Evolutionary conservation across 2,797 vertebrate genomes (phyloP), one percentile per base, ranked within the genome.

Genomic region (Hippoglossus hippoglossus): DNA sequence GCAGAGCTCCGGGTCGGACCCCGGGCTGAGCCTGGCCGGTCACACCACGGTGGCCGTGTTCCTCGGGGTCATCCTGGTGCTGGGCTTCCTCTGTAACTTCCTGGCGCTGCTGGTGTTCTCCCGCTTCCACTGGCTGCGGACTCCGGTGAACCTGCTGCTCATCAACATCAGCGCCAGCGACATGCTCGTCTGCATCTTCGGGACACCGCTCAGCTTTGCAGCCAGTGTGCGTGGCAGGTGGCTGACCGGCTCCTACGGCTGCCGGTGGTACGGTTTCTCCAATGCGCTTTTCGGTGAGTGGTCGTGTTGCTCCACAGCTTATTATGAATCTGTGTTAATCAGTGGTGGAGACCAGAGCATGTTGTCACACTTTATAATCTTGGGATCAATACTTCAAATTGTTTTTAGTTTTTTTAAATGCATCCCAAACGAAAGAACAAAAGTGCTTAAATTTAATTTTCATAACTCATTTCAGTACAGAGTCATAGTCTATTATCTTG

Each of bases 121-220:
- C 1, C 85, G 89, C 7, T 93, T 92, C 76, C 87, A 86, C 10
- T 77, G 63, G 2, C 87, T 94, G 68, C 76, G 90, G 69, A 94
- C 93, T 8, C 95, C 93, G 0, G 88, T 89, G 39, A 93, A 92
- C 84, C 81, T 94, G 64, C 79, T 95, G 21, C 82, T 95, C 36
- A 66, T 94, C 80, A 94, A 94, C 82, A 94, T 95, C 71, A 90
- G 92, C 39, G 52, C 83, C 63, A 95, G 94, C 63, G 93, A 94
- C 87, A 80, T 94, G 87, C 87, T 95, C 19, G 87, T 94, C 46
- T 94, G 94, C 64, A 65, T 94, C 53, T 81, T 93, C 34, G 94
- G 94, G 51, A 94, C 93, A 6, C 92, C 93, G 0, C 90, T 95
- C 82, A 94, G 94, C 75, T 93, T 95, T 36, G 91, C 91, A 0